Evolutionary conservation across 2,888 invertebrate genomes (phyloP), one percentile per base, ranked within the genome.

Genomic region (Enchytraeus crypticus): DNA sequence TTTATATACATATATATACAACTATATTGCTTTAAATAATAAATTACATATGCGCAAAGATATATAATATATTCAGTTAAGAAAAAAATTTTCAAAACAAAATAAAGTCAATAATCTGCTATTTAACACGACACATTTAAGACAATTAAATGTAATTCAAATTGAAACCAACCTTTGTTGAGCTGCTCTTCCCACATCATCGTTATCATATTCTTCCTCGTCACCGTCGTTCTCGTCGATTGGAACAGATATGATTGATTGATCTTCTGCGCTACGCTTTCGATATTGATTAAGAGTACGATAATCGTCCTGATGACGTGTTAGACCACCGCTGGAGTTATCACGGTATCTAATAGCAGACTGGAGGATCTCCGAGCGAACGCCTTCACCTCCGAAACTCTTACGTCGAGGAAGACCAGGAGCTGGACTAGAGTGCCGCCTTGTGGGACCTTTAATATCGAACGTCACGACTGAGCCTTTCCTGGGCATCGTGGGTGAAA

Each of bases 391-490:
- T n/a, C 8, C 56, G 38, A 46, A n/a, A 23, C 23, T 2, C 30
- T 43, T 14, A 27, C n/a, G 23, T n/a, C 5, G 53, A 11, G 8
- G 21, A 11, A 5, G n/a, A 5, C 18, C 5, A 32, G 45, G n/a
- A n/a, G n/a, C n/a, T n/a, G 67, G 67, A 43, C 66, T 66, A 30
- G 67, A 67, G 55, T 67, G 67, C 11, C 67, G 61, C 26, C 67
- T 47, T 8, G 64, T 32, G n/a, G 32, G 61, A 32, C 26, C 34
- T 46, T 66, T 53, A 32, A 60, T 61, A 60, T 67, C 64, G 45
- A 67, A 64, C 30, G 63, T 66, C 45, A 66, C 63, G 27, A 67
- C 66, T 21, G 64, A 64, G 30, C 64, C 51, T 47, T 64, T 62
- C 3, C 66, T 32, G 1, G 62, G 61, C 29, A 56, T 45, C 1